Percentiles rank a stretch among this genome's conserved stretches.
Conservation (phyloP, 2,797 vertebrate species). For the Peromyscus attwateri region DNA sequence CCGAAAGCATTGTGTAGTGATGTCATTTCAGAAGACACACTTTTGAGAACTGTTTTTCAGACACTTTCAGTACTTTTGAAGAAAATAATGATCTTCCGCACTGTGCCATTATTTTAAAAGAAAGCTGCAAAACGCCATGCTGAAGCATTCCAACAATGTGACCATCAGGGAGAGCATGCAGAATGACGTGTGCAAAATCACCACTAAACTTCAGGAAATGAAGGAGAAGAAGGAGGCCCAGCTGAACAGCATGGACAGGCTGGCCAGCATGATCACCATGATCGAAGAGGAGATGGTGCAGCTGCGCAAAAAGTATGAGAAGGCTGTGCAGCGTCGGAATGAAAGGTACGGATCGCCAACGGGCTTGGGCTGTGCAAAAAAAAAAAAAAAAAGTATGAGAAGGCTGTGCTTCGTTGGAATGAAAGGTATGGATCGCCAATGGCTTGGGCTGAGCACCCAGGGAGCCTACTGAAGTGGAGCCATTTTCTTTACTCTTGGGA, state of each 20-base stretch:
- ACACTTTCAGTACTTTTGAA: conserved; percentile 21
- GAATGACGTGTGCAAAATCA: conserved; percentile 88
- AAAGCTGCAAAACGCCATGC: conserved; percentile 89
- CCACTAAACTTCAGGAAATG: conserved; percentile 86
- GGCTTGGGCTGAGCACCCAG: neutral
- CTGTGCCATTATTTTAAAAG: conserved; percentile 86
- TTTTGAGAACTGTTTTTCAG: neutral
- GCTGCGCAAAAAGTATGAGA: conserved; percentile 88
- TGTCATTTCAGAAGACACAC: neutral
- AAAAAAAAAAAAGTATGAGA: conserved; percentile 86
- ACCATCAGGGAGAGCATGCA: conserved; percentile 89
- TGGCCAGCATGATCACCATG: conserved; percentile 86
- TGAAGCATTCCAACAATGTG: conserved; percentile 90
- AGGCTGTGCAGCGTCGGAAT: conserved; percentile 88
- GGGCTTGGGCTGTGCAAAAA: neutral
- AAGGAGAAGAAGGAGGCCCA: conserved; percentile 89
- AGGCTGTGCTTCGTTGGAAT: conserved; percentile 88
- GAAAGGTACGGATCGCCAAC: conserved; percentile 88
- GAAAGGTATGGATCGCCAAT: conserved; percentile 88
- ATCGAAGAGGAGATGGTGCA: conserved; percentile 90
- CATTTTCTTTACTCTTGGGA: neutral
- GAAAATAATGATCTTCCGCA: conserved; percentile 43
- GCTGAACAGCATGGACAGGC: conserved; percentile 88
- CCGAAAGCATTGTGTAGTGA: neutral
- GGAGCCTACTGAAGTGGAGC: neutral